Percentiles rank a stretch among this genome's conserved stretches.
Conservation (phyloP, 2,797 vertebrate species). For the Orientallactaga sibirica region DNA sequence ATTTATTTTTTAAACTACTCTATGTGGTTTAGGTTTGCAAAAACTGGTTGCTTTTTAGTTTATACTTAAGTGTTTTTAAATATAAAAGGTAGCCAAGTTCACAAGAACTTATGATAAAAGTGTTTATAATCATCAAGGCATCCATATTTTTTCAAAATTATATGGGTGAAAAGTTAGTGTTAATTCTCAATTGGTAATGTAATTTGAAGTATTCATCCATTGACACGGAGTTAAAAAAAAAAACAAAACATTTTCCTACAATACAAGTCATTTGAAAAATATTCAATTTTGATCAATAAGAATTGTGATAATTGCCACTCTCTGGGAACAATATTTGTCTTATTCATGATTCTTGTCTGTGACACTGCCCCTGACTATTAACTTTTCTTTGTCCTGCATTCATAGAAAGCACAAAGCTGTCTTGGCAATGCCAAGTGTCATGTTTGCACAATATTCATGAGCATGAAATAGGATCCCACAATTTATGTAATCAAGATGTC, state of each 20-base stretch:
- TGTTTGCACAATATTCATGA: neutral
- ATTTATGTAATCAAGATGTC: conserved; percentile 52
- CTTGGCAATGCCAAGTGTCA: neutral
- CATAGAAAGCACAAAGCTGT: neutral
- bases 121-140: neutral
- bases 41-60: neutral
- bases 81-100: neutral
- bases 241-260: neutral
- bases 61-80: neutral
- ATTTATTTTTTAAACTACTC: neutral
- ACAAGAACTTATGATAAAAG: neutral
- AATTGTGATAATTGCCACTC: neutral
- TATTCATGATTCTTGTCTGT: neutral
- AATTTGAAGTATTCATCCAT: neutral
- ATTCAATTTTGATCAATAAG: neutral
- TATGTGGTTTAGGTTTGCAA: neutral
- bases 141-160: neutral
- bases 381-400: neutral
- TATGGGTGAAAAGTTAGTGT: neutral
- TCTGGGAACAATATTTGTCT: neutral
- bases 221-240: neutral
- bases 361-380: neutral
- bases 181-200: neutral
- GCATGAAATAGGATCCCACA: neutral
- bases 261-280: neutral